Evolutionary conservation across 2,797 vertebrate genomes (phyloP).

Genomic region (Cercopithecus mitis): DNA sequence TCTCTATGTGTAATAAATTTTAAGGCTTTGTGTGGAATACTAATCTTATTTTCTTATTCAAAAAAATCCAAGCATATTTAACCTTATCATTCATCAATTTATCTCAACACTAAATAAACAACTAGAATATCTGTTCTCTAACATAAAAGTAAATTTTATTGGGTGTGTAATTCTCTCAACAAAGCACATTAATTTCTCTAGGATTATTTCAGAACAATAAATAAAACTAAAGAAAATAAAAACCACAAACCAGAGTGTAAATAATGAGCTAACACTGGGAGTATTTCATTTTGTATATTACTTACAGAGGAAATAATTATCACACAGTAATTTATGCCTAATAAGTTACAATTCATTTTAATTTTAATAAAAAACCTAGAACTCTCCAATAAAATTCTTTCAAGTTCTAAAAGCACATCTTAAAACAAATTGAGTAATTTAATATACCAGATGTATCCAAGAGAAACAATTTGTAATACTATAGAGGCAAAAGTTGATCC

Average conservation of each 20-base stretch:
- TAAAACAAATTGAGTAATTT: background rate
- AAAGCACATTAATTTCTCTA: background rate
- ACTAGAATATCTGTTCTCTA: background rate
- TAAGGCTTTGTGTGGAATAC: background rate
- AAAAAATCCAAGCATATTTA: slow-evolving; percentile 23
- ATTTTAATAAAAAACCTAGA: slow-evolving; percentile 34
- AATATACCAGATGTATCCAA: background rate
- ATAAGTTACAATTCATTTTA: background rate
- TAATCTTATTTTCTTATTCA: slow-evolving; percentile 13
- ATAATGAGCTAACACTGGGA: background rate
- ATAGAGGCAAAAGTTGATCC: background rate
- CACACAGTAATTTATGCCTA: background rate
- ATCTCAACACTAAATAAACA: background rate
- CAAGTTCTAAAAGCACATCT: background rate
- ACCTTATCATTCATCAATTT: slow-evolving; percentile 16
- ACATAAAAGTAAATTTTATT: slow-evolving; percentile 25
- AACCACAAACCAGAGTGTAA: background rate
- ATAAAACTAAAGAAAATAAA: slow-evolving; percentile 46
- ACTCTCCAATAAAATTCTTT: background rate
- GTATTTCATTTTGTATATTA: background rate
- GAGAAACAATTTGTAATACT: background rate
- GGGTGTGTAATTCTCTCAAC: slow-evolving; percentile 4
- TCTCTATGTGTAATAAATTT: background rate
- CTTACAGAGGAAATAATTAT: background rate
- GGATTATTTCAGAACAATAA: background rate